These are phyloP conservation scores for Poecile atricapillus DNA, from an alignment of 2,113 vertebrate genomes.

Conservation along the genomic window DNA sequence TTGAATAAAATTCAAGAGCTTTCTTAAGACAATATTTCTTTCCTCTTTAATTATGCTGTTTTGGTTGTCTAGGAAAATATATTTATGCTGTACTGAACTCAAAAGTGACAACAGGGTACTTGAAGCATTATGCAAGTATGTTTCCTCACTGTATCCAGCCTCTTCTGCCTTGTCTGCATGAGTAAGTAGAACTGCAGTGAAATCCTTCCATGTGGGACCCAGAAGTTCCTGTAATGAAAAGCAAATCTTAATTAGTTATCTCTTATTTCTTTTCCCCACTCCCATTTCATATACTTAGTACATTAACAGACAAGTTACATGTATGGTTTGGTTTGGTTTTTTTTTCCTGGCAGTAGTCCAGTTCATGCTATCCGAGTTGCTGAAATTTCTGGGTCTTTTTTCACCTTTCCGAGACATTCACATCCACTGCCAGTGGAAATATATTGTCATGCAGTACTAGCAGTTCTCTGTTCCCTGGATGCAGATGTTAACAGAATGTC, in stretches of 20 bases:
- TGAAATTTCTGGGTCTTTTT: neutral
- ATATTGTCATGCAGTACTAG: neutral
- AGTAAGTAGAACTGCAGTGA: conserved; percentile 79
- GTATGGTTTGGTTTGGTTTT: neutral
- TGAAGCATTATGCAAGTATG: conserved; percentile 66
- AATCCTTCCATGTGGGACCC: conserved; percentile 77
- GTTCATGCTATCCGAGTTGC: neutral
- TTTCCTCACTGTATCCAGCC: conserved; percentile 57
- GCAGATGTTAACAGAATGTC: neutral
- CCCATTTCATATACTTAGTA: neutral
- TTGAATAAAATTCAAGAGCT: conserved; percentile 72
- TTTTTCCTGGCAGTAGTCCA: neutral
- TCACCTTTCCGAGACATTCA: neutral
- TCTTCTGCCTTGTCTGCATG: conserved; percentile 77
- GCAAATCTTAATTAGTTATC: neutral
- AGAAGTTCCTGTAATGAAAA: conserved; percentile 77
- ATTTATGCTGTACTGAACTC: conserved; percentile 61
- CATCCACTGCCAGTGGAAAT: neutral
- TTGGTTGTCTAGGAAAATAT: conserved; percentile 75
- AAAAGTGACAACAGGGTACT: conserved; percentile 67
- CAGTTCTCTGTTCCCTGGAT: neutral
- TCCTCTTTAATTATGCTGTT: conserved; percentile 51
- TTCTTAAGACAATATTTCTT: conserved; percentile 70
- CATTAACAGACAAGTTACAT: neutral
- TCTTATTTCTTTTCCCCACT: neutral